Conservation (phyloP, 1,140 invertebrate genomes). For the Bombus confusus region DNA sequence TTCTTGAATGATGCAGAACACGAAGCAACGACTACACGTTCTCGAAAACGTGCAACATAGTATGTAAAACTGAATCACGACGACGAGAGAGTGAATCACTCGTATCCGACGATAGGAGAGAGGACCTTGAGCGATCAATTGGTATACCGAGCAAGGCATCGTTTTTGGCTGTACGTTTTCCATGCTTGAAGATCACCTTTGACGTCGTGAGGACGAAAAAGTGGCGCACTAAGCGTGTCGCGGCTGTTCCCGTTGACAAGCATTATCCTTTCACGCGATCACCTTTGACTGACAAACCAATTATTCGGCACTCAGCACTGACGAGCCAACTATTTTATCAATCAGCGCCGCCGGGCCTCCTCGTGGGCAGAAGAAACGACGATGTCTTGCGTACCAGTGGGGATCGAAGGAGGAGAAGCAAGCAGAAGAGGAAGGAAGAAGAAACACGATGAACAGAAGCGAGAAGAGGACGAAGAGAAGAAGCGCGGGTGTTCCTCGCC, state of each 20-base stretch:
- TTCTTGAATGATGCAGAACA: neutral
- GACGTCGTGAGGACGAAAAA: slow-evolving; percentile 1
- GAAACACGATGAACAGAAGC: neutral
- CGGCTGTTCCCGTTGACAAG: slow-evolving; percentile 35
- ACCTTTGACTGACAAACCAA: slow-evolving; percentile 60
- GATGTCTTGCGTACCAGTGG: slow-evolving; percentile 16
- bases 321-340: slow-evolving; percentile 58
- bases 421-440: slow-evolving; percentile 15
- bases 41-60: neutral
- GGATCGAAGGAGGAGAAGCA: neutral
- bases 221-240: neutral
- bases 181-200: neutral
- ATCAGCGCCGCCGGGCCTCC: slow-evolving; percentile 52
- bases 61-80: neutral
- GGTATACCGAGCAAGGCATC: neutral
- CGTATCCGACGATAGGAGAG: neutral
- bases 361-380: slow-evolving; percentile 52
- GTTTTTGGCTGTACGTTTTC: neutral
- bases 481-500: slow-evolving; percentile 35
- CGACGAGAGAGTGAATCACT: neutral
- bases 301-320: slow-evolving; percentile 54
- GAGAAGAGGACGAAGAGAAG: neutral
- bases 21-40: too few species aligned
- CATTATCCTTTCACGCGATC: slow-evolving; percentile 56
- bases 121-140: neutral